Conservation (phyloP, 2,797 vertebrate genomes). For the Gastrophryne carolinensis region DNA sequence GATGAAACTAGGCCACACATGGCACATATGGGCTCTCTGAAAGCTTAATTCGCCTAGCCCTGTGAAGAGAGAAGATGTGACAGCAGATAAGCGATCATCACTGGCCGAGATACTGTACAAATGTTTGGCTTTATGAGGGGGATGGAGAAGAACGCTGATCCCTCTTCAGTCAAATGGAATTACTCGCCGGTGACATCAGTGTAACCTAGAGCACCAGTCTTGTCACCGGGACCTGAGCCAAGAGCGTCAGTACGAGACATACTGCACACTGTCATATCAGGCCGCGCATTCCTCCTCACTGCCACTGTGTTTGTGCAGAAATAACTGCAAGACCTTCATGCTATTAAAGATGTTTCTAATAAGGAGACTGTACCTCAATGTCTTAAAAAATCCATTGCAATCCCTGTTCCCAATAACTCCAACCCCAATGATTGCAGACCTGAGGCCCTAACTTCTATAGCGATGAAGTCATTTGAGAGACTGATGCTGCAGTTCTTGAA, state of each 20-base stretch:
- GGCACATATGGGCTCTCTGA: neutral
- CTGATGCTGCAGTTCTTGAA: too few species aligned
- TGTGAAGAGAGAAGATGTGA: slow-evolving; percentile 51
- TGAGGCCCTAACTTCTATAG: too few species aligned
- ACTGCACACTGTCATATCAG: slow-evolving; percentile 39
- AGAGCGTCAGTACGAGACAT: slow-evolving; percentile 60
- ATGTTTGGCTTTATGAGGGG: slow-evolving; percentile 59
- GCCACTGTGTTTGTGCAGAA: neutral
- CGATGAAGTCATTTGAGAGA: too few species aligned
- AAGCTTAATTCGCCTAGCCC: neutral
- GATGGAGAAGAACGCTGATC: slow-evolving; percentile 68
- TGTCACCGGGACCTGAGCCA: slow-evolving; percentile 60
- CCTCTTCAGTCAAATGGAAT: slow-evolving; percentile 64
- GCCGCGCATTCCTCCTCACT: neutral
- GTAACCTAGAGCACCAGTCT: slow-evolving; percentile 61
- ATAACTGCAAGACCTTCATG: too few species aligned
- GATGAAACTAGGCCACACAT: neutral
- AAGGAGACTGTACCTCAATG: too few species aligned
- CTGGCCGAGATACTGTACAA: slow-evolving; percentile 48
- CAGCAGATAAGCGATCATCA: slow-evolving; percentile 60
- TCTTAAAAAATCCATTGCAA: too few species aligned
- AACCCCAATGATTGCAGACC: too few species aligned
- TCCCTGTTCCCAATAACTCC: too few species aligned
- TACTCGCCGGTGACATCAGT: slow-evolving; percentile 66
- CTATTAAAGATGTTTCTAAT: too few species aligned